Evolutionary conservation across 2,888 invertebrate genomes (phyloP).

Genomic region (Oligia latruncula): DNA sequence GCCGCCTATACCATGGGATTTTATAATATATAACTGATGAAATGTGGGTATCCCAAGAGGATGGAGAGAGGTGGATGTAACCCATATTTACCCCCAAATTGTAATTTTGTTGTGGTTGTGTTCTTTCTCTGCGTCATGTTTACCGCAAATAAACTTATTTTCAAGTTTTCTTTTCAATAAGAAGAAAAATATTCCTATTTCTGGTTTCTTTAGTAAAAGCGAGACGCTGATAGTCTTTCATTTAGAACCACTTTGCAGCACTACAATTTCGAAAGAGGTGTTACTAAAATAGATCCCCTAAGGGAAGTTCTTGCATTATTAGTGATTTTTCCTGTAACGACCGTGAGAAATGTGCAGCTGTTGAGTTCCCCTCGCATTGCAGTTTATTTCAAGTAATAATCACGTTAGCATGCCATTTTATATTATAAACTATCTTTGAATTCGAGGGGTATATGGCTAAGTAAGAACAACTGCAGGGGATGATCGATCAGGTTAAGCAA

Average conservation of each 20-base stretch:
- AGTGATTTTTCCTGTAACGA: slow-evolving; percentile 7
- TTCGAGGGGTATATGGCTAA: not conserved
- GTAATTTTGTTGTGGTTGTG: too few species aligned
- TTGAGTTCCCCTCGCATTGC: slow-evolving; percentile 4
- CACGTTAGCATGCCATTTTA: not conserved
- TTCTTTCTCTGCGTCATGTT: too few species aligned
- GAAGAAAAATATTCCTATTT: not conserved
- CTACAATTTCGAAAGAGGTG: not conserved
- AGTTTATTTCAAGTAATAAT: slow-evolving; percentile 17
- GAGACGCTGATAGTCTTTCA: not conserved
- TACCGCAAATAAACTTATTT: too few species aligned
- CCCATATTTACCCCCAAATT: too few species aligned
- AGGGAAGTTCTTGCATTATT: slow-evolving; percentile 15
- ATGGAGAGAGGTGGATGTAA: too few species aligned
- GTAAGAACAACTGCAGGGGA: not conserved
- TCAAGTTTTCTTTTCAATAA: too few species aligned
- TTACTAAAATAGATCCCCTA: slow-evolving; percentile 2
- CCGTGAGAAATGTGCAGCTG: slow-evolving; percentile 32
- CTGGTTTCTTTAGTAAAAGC: not conserved
- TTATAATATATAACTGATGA: not conserved
- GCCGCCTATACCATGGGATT: not conserved
- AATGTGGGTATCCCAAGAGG: not conserved
- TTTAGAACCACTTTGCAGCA: not conserved
- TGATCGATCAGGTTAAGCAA: too few species aligned
- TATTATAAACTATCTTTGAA: not conserved